Percentiles rank a stretch among this genome's conserved stretches.
phyloP scores from a whole-genome alignment of 2,888 invertebrate genomes.

The Mycalesis mineus region DNA sequence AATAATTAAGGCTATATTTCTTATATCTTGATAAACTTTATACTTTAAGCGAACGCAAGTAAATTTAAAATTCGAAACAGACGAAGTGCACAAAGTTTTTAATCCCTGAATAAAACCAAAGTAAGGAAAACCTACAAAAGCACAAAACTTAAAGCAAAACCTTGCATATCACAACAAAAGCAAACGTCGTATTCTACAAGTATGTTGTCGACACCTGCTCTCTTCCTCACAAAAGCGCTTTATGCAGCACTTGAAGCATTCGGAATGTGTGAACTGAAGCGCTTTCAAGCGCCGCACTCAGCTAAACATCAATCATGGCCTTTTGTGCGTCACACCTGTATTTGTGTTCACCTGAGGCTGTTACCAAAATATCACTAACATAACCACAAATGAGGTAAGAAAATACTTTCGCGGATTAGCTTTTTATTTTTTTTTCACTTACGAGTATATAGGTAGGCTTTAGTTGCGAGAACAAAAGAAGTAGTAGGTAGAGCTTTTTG shows the following conservation, averaged over 20 bases:
- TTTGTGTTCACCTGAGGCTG: constrained; percentile 13
- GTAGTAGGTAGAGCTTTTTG: too few species aligned
- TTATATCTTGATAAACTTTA: too few species aligned
- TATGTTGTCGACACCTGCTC: constrained; percentile 16
- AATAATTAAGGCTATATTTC: too few species aligned
- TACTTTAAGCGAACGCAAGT: too few species aligned
- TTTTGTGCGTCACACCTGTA: constrained; percentile 29
- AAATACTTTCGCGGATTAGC: too few species aligned
- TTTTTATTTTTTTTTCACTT: too few species aligned
- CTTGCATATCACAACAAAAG: constrained; percentile 2
- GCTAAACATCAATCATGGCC: constrained; percentile 39
- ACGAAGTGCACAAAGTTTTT: background rate
- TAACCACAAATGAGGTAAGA: background rate
- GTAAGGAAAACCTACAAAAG: background rate
- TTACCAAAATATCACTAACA: background rate
- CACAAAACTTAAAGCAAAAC: background rate
- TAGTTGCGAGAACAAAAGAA: too few species aligned
- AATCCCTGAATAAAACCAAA: background rate
- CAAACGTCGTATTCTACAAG: constrained; percentile 13
- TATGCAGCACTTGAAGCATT: constrained; percentile 22
- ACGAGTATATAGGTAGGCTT: too few species aligned
- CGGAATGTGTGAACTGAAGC: constrained; percentile 22
- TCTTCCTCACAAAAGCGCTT: constrained; percentile 20
- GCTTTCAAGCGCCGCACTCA: constrained; percentile 28
- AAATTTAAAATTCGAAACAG: too few species aligned